Evolutionary conservation across 2,113 vertebrate genomes (phyloP).

Genomic region (Oreochromis tanganicae): DNA sequence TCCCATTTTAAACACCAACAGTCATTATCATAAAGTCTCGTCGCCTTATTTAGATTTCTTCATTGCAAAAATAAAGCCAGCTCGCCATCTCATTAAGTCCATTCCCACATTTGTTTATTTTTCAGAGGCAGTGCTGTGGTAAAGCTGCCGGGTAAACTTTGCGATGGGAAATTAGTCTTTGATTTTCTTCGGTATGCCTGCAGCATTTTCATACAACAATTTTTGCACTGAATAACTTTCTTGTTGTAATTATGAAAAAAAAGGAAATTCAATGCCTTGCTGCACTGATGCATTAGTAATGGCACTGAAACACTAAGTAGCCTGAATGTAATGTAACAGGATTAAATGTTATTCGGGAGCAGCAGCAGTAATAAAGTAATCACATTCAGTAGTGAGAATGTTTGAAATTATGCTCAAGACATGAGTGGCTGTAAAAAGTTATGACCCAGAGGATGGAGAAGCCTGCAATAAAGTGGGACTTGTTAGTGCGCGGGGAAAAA

Average conservation of each 20-base stretch:
- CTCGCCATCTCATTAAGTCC: neutral
- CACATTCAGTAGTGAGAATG: neutral
- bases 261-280: neutral
- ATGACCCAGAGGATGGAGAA: neutral
- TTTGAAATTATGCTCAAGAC: slow-evolving; percentile 25
- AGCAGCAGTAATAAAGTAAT: neutral
- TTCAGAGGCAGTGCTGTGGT: neutral
- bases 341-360: neutral
- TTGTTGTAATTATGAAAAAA: neutral
- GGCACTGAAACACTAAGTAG: neutral
- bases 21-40: neutral
- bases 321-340: neutral
- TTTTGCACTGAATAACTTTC: neutral
- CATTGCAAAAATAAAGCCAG: neutral
- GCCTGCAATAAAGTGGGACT: neutral
- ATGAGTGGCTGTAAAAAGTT: neutral
- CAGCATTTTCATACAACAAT: neutral
- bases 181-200: neutral
- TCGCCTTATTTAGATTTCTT: neutral
- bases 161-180: neutral
- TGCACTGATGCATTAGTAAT: neutral
- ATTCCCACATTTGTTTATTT: neutral
- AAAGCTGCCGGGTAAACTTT: neutral
- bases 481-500: neutral
- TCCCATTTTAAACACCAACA: neutral